phyloP scores from a whole-genome alignment of 2,113 vertebrate genomes.

The Cephalopterus ornatus region DNA sequence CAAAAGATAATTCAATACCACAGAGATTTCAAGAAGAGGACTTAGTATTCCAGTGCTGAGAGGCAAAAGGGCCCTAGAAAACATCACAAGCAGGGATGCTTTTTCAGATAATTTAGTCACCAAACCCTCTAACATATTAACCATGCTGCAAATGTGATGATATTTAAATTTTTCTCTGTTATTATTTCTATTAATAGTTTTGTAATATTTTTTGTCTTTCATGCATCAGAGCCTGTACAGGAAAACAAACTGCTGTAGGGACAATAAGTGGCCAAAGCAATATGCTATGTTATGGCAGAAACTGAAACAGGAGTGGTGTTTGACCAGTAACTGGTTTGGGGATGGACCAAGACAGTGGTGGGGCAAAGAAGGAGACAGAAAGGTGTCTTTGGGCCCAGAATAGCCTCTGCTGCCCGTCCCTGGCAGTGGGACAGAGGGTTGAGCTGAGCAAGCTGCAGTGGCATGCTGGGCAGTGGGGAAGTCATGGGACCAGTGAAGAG shows the following conservation, averaged over 20 bases:
- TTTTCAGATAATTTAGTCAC: neutral
- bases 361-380: neutral
- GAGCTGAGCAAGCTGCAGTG: neutral
- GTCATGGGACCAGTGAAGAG: neutral
- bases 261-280: neutral
- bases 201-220: neutral
- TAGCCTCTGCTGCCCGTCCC: neutral
- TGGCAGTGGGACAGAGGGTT: neutral
- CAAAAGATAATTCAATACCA: neutral
- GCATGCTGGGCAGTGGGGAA: neutral
- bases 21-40: neutral
- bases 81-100: neutral
- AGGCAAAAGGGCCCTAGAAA: neutral
- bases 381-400: neutral
- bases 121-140: neutral
- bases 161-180: neutral
- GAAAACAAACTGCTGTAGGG: neutral
- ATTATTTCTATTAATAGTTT: neutral
- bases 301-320: neutral
- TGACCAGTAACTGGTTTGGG: neutral
- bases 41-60: neutral
- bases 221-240: neutral
- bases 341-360: accelerated
- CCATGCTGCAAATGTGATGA: neutral
- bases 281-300: neutral